Percentiles rank a stretch among this genome's conserved stretches.
phyloP scores from a whole-genome alignment of 2,113 vertebrate species.

The Pseudorhombus dupliciocellatus region DNA sequence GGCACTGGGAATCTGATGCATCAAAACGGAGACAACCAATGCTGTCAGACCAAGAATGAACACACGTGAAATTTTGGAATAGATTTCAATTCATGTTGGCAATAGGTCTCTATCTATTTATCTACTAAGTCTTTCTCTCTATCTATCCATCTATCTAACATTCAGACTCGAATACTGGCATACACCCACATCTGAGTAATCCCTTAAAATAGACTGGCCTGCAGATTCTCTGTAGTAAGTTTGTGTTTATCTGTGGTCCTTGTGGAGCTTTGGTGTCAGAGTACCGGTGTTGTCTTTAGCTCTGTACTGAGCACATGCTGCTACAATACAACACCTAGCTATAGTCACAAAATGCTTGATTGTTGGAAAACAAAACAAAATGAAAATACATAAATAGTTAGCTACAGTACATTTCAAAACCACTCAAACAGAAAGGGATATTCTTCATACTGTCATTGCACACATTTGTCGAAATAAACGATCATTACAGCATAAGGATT shows the following conservation, averaged over 20 bases:
- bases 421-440: conserved; percentile 50
- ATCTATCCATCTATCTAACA: conserved; percentile 16
- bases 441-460: conserved; percentile 38
- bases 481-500: conserved; percentile 64
- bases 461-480: conserved; percentile 43
- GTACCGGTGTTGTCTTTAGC: conserved; percentile 58
- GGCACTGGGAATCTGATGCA: conserved; percentile 78
- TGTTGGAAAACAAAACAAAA: conserved; percentile 31
- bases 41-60: conserved; percentile 58
- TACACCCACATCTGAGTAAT: conserved; percentile 33
- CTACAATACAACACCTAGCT: conserved; percentile 68
- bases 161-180: conserved; percentile 22
- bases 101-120: neutral
- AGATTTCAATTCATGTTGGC: conserved; percentile 8
- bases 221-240: conserved; percentile 37
- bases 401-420: conserved; percentile 67
- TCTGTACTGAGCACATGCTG: conserved; percentile 71
- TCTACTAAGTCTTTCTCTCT: neutral
- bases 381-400: conserved; percentile 39
- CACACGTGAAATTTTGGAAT: conserved; percentile 30
- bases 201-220: conserved; percentile 46
- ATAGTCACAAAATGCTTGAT: conserved; percentile 47
- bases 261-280: conserved; percentile 70
- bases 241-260: conserved; percentile 31
- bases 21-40: conserved; percentile 62